Base-by-base conservation (phyloP, 2,113 vertebrate species). In the Bufo bufo region DNA sequence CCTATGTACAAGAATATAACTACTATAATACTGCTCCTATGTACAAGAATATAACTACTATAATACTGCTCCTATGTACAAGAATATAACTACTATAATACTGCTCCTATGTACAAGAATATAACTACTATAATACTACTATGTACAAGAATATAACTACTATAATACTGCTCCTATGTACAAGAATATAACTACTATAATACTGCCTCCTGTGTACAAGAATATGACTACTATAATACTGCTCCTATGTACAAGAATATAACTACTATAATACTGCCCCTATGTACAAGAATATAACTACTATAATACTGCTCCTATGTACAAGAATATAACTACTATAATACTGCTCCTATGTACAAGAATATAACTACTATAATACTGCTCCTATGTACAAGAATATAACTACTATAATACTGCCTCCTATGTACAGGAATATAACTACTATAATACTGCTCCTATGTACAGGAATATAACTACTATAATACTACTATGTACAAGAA, bases 381-480 rank as follows among this genome's bases (percentile, higher is more conserved):
- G 71, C 71, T 17, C 72, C 72, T 75, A 75, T 72, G 12, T 72
- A 72, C 69, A 72, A 72, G 69, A 72, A 72, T 72, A 75, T 49
- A 75, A 75, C 72, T 74, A 75, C 72, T 49, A 75, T 75, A 75
- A 75, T 74, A 75, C 45, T 75, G 72, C 72, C 16, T n/a, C 72
- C 45, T 75, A 75, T 75, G 5, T 75, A 75, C 72, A 75, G 20
- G 72, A 75, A 75, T 75, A 75, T 75, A 75, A 49, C 72, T 75
- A 75, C 72, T 49, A 75, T 75, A 75, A 75, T 75, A 75, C 72
- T 49, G 16, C 8, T 6, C 72, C 45, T 75, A 75, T 75, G 17
- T 75, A 75, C 72, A 49, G 49, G 43, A 75, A 75, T 75, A 49
- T 47, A 75, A 49, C 72, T 75, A 75, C 72, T 19, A 75, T 75